phyloP scores from a whole-genome alignment of 2,888 invertebrate species.

The Hanleya hanleyi region DNA sequence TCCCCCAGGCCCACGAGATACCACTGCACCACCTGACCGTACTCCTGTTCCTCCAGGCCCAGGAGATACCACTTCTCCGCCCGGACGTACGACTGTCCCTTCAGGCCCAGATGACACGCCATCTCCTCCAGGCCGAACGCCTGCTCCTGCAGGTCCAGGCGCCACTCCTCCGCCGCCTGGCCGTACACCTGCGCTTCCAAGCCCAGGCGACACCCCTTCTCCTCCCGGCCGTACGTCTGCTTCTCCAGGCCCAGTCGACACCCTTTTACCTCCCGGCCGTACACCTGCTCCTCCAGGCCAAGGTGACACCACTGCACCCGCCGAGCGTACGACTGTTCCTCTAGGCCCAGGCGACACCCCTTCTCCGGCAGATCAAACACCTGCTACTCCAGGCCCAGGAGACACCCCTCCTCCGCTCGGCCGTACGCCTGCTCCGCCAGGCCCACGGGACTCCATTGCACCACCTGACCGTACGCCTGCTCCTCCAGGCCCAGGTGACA shows the following conservation, averaged over 20 bases:
- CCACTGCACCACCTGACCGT: neutral
- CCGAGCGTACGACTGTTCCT: too few relatives aligned
- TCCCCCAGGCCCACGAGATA: neutral
- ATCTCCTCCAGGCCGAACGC: neutral
- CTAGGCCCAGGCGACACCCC: too few relatives aligned
- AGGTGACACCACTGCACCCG: too few relatives aligned
- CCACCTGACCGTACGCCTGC: too few relatives aligned
- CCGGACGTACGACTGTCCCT: neutral
- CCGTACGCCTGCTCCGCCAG: too few relatives aligned
- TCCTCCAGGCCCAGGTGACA: too few relatives aligned
- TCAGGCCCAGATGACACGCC: neutral
- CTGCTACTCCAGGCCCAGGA: too few relatives aligned
- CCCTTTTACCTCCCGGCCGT: neutral
- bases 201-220: neutral
- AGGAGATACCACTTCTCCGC: neutral
- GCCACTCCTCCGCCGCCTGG: neutral
- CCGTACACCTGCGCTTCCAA: neutral
- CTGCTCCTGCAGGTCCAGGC: neutral
- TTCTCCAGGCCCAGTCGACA: neutral
- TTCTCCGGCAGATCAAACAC: too few relatives aligned
- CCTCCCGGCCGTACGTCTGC: neutral
- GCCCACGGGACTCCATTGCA: too few relatives aligned
- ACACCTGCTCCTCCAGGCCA: neutral
- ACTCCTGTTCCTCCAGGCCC: neutral
- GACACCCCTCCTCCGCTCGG: too few relatives aligned